Base-by-base conservation (phyloP, 2,113 vertebrate species). In the Megaceryle torquata region DNA sequence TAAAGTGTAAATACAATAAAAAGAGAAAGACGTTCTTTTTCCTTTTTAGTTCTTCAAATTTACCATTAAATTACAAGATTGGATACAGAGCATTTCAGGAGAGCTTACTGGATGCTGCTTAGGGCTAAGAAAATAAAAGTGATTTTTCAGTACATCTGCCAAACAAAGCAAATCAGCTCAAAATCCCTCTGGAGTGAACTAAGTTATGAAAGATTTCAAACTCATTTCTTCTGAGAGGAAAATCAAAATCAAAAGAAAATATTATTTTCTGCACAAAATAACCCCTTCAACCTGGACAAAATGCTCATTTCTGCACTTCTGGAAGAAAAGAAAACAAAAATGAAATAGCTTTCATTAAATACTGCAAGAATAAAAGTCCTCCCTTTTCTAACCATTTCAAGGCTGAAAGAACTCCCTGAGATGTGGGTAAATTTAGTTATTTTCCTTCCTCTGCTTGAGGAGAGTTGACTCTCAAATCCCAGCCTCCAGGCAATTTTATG, bases 151-250 rank as follows among this genome's bases (percentile, higher is more conserved):
- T 76, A 85, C 78, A 14, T 82, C 1, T 11, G 86, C 88, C 93
- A 88, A 90, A 88, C 70, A 68, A 90, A 91, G 70, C 60, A 75
- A 70, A 87, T 87, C 90, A 46, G 61, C 70, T 79, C 85, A 82
- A 88, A 90, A 88, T 88, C 70, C 53, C 67, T 82, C 70, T 64
- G 71, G 84, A 89, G 39, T 60, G 61, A 85, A 51, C 15, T 6
- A 69, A 88, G 43, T 82, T 92, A 94, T 10, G 5, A 88, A 90
- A 86, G 39, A 88, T 93, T 92, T 86, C 76, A n/a, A 77, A 91
- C 78, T 78, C 1, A 22, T 83, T 94, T 89, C 28, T 89, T 89
- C 46, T 60, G 18, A 6, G 13, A 86, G 31, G 16, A 70, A 53
- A 63, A 68, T 14, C 19, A 37, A 79, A 31, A 5, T 19, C 10